Percentiles rank a stretch among this genome's conserved stretches.
Evolutionary conservation across 1,140 invertebrate genomes (phyloP).

Genomic region (Tribolium madens): DNA sequence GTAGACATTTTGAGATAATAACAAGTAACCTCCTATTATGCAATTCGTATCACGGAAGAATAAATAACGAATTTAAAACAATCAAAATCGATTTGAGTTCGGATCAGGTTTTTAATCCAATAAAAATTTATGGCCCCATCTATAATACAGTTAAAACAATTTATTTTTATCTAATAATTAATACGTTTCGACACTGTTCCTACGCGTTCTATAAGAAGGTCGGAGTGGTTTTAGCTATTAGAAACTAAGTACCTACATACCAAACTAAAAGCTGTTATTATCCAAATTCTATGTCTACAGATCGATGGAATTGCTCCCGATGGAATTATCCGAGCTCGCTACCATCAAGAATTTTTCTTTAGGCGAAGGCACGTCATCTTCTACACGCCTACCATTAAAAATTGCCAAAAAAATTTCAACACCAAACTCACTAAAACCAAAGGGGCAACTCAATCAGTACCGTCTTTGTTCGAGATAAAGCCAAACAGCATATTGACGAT

Average conservation of each 20-base stretch:
- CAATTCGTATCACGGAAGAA: slow-evolving; percentile 13
- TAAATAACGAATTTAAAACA: slow-evolving; percentile 22
- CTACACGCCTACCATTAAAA: slow-evolving; percentile 35
- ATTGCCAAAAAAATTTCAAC: slow-evolving; percentile 15
- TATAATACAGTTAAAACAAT: slow-evolving; percentile 22
- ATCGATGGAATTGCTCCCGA: slow-evolving; percentile 39
- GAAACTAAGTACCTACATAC: slow-evolving; percentile 41
- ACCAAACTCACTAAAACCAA: neutral
- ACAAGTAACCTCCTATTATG: slow-evolving; percentile 19
- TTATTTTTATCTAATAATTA: slow-evolving; percentile 43
- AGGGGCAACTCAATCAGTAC: too few species aligned
- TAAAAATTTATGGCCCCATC: slow-evolving; percentile 37
- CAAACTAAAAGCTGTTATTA: slow-evolving; percentile 43
- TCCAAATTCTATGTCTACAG: slow-evolving; percentile 42
- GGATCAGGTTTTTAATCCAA: slow-evolving; percentile 22
- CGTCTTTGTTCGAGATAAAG: too few species aligned
- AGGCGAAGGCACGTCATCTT: slow-evolving; percentile 32
- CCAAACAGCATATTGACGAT: too few species aligned
- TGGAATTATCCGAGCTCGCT: slow-evolving; percentile 30
- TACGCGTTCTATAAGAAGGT: slow-evolving; percentile 1
- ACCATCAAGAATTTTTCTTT: slow-evolving; percentile 36
- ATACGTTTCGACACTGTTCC: slow-evolving; percentile 45
- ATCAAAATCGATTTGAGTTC: neutral
- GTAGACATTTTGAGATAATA: slow-evolving; percentile 21
- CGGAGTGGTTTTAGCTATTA: slow-evolving; percentile 29